These are phyloP conservation scores for Esox lucius DNA, from an alignment of 2,797 vertebrate species.

Conservation along the genomic window DNA sequence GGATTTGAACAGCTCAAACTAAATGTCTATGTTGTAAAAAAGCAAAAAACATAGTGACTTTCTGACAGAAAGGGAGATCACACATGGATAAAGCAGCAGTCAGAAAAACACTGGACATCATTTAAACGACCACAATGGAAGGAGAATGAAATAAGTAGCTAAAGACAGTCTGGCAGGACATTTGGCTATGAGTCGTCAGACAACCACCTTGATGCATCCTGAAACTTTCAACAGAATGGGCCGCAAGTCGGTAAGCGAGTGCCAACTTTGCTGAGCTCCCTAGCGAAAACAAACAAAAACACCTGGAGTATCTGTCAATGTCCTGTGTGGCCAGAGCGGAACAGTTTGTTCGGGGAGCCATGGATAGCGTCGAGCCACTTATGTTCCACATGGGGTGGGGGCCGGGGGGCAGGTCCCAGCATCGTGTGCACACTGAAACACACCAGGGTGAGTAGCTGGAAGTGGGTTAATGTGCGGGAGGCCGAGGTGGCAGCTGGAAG, in stretches of 20 bases:
- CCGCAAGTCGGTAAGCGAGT: neutral
- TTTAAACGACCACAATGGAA: too few species aligned
- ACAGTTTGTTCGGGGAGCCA: neutral
- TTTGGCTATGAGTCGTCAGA: too few species aligned
- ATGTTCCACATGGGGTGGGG: neutral
- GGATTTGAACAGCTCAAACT: too few species aligned
- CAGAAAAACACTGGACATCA: too few species aligned
- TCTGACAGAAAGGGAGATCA: too few species aligned
- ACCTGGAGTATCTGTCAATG: neutral
- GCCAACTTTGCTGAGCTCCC: neutral
- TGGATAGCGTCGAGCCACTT: neutral
- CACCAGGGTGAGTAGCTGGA: conserved; percentile 9
- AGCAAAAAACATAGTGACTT: too few species aligned
- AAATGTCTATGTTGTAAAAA: too few species aligned
- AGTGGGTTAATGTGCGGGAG: conserved; percentile 42
- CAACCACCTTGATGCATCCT: neutral
- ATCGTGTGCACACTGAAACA: neutral
- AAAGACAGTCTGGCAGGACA: too few species aligned
- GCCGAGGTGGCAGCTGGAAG: conserved; percentile 72
- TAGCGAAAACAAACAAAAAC: neutral
- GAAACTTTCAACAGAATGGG: neutral
- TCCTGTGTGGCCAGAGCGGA: neutral
- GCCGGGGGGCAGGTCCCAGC: conserved; percentile 26
- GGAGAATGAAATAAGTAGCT: too few species aligned
- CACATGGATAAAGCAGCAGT: too few species aligned